A percentile compares a stretch with the other conserved stretches of the same genome.
These are phyloP conservation scores for Drosophila nr. medialis DNA, from an alignment of 2,888 invertebrate genomes.

Conservation along the genomic window DNA sequence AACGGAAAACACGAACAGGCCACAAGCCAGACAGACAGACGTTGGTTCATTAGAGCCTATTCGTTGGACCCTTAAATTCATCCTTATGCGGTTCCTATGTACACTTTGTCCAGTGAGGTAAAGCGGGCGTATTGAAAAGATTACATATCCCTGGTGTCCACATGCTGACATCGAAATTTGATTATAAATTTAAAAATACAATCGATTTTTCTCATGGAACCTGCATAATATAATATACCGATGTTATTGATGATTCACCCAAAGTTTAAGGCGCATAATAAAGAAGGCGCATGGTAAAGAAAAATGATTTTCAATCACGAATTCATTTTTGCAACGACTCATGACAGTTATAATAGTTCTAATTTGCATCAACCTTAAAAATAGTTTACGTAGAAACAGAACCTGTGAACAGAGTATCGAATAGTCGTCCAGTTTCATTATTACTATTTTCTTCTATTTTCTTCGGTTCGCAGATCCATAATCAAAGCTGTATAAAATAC, in stretches of 20 bases:
- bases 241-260: not conserved
- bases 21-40: constrained; percentile 4
- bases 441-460: not conserved
- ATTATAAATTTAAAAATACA: not conserved
- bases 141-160: not conserved
- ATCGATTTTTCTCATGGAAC: not conserved
- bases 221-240: not conserved
- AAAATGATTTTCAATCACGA: not conserved
- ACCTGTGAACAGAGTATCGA: not conserved
- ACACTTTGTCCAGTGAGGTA: not conserved
- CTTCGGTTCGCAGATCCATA: not conserved
- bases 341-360: not conserved
- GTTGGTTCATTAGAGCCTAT: constrained; percentile 37
- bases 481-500: not conserved
- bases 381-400: not conserved
- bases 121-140: too few species aligned
- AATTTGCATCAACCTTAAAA: not conserved
- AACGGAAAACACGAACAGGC: constrained; percentile 9
- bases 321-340: accelerated
- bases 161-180: not conserved
- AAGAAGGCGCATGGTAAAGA: not conserved
- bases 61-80: not conserved
- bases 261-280: not conserved
- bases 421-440: not conserved
- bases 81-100: not conserved